Evolutionary conservation across 2,797 vertebrate species (phyloP).

Genomic region (Siniperca undulata): DNA sequence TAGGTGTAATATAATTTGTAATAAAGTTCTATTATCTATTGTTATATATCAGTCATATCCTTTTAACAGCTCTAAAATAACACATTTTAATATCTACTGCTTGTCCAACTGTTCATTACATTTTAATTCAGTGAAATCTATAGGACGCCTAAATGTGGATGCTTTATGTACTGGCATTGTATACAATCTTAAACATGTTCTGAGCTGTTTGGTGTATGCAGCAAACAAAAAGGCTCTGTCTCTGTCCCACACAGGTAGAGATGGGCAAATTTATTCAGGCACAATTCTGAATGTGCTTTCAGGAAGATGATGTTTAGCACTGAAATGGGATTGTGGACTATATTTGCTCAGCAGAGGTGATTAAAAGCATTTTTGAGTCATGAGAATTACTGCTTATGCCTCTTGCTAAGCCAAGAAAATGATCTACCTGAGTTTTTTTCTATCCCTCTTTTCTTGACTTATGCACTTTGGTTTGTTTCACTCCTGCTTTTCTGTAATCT

Average conservation of each 20-base stretch:
- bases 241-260: constrained; percentile 19
- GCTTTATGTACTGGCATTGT: neutral
- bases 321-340: constrained; percentile 47
- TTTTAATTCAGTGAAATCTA: constrained; percentile 23
- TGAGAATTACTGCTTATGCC: constrained; percentile 61
- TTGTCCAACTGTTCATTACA: constrained; percentile 9
- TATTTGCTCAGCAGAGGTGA: constrained; percentile 69
- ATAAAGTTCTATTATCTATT: constrained; percentile 20
- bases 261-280: constrained; percentile 53
- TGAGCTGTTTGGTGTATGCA: constrained; percentile 33
- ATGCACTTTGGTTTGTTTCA: constrained; percentile 61
- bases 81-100: constrained; percentile 10
- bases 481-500: constrained; percentile 55
- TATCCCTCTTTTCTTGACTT: constrained; percentile 47
- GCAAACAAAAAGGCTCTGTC: constrained; percentile 46
- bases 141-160: constrained; percentile 5
- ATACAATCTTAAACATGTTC: constrained; percentile 16
- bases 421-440: constrained; percentile 47
- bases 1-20: neutral
- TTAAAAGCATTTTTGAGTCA: constrained; percentile 72
- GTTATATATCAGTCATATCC: constrained; percentile 5
- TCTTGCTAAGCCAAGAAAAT: constrained; percentile 63
- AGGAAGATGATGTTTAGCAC: constrained; percentile 58
- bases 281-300: constrained; percentile 52
- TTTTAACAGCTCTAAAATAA: constrained; percentile 11